Evolutionary conservation across 2,113 vertebrate genomes (phyloP), one percentile per base, ranked within the genome.

Genomic region (Myiozetetes cayanensis): DNA sequence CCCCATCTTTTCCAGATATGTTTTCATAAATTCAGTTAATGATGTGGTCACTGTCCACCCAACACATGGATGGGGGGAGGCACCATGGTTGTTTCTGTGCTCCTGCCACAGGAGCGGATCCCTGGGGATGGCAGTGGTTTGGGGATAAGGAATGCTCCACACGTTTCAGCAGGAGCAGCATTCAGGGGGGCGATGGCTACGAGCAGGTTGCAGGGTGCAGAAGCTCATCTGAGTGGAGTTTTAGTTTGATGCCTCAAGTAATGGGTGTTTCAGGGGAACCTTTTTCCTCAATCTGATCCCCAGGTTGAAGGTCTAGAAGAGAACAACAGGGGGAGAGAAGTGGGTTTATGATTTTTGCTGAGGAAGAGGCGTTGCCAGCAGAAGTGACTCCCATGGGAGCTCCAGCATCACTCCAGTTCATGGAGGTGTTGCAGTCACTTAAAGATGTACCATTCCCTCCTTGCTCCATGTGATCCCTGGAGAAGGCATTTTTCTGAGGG

Each of bases 401-500:
- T 30, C 56, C 1, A 1, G 71, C 55, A 2, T 41, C 11, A 12
- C 73, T 91, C 17, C 31, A 9, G 49, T 4, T 86, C 72, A 24
- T 2, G 0, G 33, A 87, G 65, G 43, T 73, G 80, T 49, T 3
- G 13, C 37, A 70, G 72, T n/a, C 81, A 50, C 87, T 74, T 50
- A 55, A 87, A 87, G 72, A 62, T 27, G 65, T 16, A 91, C 61
- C 68, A 25, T 53, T 44, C 65, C 33, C 56, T 52, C 81, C 39
- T 39, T 33, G 53, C 56, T 61, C 81, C 16, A 0, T 1, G 4
- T 7, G 56, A n/a, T 66, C 78, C 58, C 66, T 41, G 6, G 56
- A 85, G 81, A 66, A 61, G 58, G 63, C 31, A 18, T 87, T 96
- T 87, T 95, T 44, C 83, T 61, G 56, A 41, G 83, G 47, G 37